Base-by-base conservation (phyloP, 2,113 vertebrate genomes). In the Neodon shergylaensis region DNA sequence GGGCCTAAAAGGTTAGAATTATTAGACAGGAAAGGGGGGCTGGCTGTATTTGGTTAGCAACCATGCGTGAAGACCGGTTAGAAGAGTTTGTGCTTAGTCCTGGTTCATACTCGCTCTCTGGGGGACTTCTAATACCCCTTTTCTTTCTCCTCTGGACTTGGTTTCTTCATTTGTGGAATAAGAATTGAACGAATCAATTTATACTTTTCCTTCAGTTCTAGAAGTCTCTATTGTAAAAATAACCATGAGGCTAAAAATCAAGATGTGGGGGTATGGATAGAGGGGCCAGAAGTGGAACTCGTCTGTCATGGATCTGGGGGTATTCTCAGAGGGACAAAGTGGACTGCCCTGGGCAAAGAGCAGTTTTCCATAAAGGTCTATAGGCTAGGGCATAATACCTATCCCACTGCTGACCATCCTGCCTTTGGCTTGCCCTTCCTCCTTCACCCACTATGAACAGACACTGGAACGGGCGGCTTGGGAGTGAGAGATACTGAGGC, bases 381-480 rank as follows among this genome's bases (percentile, higher is more conserved):
- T 90, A 70, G 52, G 26, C 39, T 0, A 10, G 36, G 36, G n/a
- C 0, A 26, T 77, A 81, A 17, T 26, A 77, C 54, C 44, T n/a
- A 4, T 77, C 22, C 78, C 54, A 7, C 47, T 66, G 28, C 58
- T 88, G 39, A 28, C 44, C 47, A 58, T 6, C 19, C 63, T 92
- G 76, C 28, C 44, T 28, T 93, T 93, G 42, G 77, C 65, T 84
- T 77, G 58, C 70, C 72, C 76, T 94, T 95, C 85, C 76, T 96
- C 84, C 16, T 5, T 24, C 49, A 14, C 22, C 33, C n/a, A 17
- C 78, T 65, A 47, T 14, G 70, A 83, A 79, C 0, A 19, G 54
- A 49, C 74, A 1, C 68, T 36, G 58, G 78, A 88, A 63, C 0
- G 17, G 10, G 54, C 1, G 0, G 76, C 82, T 65, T 54, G 88